Evolutionary conservation across 2,113 vertebrate species (phyloP).

Genomic region (Thunnus thynnus): DNA sequence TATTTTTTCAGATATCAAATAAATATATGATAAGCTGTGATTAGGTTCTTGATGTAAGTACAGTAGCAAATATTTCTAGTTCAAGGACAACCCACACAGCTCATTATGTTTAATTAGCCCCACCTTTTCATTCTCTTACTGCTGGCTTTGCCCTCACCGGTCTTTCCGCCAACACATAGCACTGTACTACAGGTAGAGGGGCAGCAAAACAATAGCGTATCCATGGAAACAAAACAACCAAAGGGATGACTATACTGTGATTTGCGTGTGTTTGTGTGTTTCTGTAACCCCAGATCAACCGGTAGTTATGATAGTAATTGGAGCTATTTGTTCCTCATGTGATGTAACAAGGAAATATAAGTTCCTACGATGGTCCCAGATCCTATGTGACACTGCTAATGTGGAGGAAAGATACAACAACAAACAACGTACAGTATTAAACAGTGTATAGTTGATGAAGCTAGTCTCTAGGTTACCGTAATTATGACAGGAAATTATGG

Average conservation of each 20-base stretch:
- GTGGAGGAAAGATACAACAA: no score
- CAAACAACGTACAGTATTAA: no score
- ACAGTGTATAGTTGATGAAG: no score
- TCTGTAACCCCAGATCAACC: conserved; percentile 21
- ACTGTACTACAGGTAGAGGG: not conserved
- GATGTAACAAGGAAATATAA: conserved; percentile 6
- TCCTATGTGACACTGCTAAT: not conserved
- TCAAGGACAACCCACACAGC: no score
- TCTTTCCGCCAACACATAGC: not conserved
- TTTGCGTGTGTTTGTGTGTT: conserved; percentile 40
- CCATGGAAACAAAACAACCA: conserved; percentile 58
- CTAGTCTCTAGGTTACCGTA: no score
- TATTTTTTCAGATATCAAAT: not conserved
- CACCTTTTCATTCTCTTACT: not conserved
- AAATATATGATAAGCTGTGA: not conserved
- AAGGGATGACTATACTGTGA: conserved; percentile 14
- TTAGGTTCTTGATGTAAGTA: no score
- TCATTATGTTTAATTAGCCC: no score
- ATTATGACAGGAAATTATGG: no score
- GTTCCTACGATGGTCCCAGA: not conserved
- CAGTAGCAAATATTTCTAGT: no score
- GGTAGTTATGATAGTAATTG: conserved; percentile 41
- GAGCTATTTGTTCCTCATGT: conserved; percentile 6
- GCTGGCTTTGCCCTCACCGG: not conserved
- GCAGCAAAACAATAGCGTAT: conserved; percentile 25